Base-by-base conservation (phyloP, 2,888 invertebrate genomes). In the Sarcophaga carnaria region DNA sequence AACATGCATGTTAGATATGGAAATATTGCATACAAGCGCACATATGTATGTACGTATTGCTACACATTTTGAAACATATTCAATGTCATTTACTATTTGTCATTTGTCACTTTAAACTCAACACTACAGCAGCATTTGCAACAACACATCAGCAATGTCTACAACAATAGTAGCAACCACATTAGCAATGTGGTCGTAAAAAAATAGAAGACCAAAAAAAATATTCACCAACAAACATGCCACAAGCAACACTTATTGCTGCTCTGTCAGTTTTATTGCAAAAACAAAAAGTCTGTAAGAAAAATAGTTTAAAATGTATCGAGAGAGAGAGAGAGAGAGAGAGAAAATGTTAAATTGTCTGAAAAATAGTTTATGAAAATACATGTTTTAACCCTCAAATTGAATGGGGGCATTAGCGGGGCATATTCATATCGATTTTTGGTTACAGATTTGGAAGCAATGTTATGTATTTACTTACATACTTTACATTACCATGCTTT, bases 61-160 rank as follows among this genome's bases (percentile, higher is more conserved):
- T 37, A 49, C 54, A 71, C 37, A 69, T 37, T 49, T 49, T 11
- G 49, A 62, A 62, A 79, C 62, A 82, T 79, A 72, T 80, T 82
- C 79, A 82, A 82, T 83, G 82, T 79, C 86, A 86, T 83, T 72
- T 80, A 71, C 79, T 76, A 79, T 83, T 82, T 86, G 82, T 82
- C 77, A 71, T 71, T 76, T 76, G 82, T 76, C 82, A 82, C 75
- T 79, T 85, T 76, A 75, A 82, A 49, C 12, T 75, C 60, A 64
- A 49, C 71, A 62, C 66, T 60, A 66, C 27, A 67, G 76, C 74
- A 86, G 71, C 54, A 69, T 4, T 25, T 37, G 4, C 66, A 77
- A 12, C 60, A 77, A 47, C 54, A 70, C n/a, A 67, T 12, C 59
- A 66, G 0, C 72, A 75, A 54, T 20, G 70, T 59, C 59, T 59